Percentiles rank a stretch among this genome's conserved stretches.
Conservation (phyloP, 2,888 invertebrate genomes). For the Scaeva pyrastri region DNA sequence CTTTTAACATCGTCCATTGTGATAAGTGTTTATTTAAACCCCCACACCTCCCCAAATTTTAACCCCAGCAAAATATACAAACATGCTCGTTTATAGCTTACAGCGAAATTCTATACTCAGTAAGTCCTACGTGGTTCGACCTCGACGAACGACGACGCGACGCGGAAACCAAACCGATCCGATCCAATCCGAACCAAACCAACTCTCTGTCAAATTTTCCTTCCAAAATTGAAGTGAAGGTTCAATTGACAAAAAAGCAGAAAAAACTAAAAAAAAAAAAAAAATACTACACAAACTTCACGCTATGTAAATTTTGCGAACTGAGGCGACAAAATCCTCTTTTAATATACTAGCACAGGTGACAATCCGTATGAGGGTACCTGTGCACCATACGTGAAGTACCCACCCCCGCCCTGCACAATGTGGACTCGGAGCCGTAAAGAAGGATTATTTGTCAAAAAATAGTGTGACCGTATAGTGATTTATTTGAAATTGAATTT, state of each 20-base stretch:
- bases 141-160: too few species aligned
- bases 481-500: too few species aligned
- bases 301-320: slow-evolving; percentile 70
- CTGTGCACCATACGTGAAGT: slow-evolving; percentile 52
- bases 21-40: slow-evolving; percentile 53
- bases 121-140: background rate
- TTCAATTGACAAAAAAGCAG: slow-evolving; percentile 32
- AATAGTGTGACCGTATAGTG: background rate
- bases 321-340: slow-evolving; percentile 74
- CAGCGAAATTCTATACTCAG: slow-evolving; percentile 46
- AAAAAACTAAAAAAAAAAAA: background rate
- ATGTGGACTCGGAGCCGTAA: background rate
- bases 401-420: slow-evolving; percentile 7
- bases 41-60: background rate
- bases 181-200: too few species aligned
- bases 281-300: slow-evolving; percentile 60
- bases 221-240: slow-evolving; percentile 48
- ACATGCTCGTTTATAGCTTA: background rate
- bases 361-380: slow-evolving; percentile 69
- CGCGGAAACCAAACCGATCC: background rate
- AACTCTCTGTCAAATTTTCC: slow-evolving; percentile 18
- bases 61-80: background rate
- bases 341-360: slow-evolving; percentile 74
- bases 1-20: slow-evolving; percentile 56
- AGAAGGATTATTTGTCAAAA: slow-evolving; percentile 32